phyloP scores from a whole-genome alignment of 2,797 vertebrate genomes.

The Bovichtus variegatus region DNA sequence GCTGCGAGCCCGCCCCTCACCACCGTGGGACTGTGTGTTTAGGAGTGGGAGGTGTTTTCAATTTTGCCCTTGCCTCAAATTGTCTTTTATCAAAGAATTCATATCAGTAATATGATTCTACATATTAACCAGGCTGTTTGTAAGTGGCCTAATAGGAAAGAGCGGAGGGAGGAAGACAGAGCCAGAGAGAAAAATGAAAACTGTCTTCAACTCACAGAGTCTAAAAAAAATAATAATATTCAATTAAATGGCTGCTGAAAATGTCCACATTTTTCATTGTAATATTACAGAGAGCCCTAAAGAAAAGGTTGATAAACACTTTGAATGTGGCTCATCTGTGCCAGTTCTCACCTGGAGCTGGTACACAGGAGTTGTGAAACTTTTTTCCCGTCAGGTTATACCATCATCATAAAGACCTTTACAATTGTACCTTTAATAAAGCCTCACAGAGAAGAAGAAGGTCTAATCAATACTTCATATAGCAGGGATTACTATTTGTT shows the following conservation, averaged over 20 bases:
- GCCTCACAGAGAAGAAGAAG: slow-evolving; percentile 65
- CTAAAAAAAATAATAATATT: slow-evolving; percentile 12
- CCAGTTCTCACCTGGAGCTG: slow-evolving; percentile 31
- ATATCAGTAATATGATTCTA: slow-evolving; percentile 70
- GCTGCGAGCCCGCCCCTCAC: slow-evolving; percentile 67
- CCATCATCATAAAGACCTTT: slow-evolving; percentile 75
- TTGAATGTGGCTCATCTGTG: slow-evolving; percentile 19
- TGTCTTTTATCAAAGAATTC: slow-evolving; percentile 71
- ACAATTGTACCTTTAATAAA: slow-evolving; percentile 79
- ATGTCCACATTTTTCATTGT: slow-evolving; percentile 35
- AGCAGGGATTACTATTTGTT: slow-evolving; percentile 78
- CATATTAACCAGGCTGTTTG: slow-evolving; percentile 72
- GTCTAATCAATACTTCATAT: slow-evolving; percentile 83
- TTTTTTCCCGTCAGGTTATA: slow-evolving; percentile 63
- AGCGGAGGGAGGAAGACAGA: slow-evolving; percentile 25
- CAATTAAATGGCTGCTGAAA: slow-evolving; percentile 37
- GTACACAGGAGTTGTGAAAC: slow-evolving; percentile 42
- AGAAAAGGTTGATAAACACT: slow-evolving; percentile 32
- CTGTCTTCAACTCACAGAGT: slow-evolving; percentile 15
- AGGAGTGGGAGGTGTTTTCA: slow-evolving; percentile 75
- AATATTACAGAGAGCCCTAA: slow-evolving; percentile 33
- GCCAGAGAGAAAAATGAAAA: slow-evolving; percentile 40
- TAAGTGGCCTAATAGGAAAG: slow-evolving; percentile 61
- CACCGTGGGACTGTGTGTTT: slow-evolving; percentile 62
- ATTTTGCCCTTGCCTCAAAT: slow-evolving; percentile 66